These are phyloP conservation scores for Eupithecia vulgata DNA, from an alignment of 2,888 invertebrate genomes.

Conservation along the genomic window DNA sequence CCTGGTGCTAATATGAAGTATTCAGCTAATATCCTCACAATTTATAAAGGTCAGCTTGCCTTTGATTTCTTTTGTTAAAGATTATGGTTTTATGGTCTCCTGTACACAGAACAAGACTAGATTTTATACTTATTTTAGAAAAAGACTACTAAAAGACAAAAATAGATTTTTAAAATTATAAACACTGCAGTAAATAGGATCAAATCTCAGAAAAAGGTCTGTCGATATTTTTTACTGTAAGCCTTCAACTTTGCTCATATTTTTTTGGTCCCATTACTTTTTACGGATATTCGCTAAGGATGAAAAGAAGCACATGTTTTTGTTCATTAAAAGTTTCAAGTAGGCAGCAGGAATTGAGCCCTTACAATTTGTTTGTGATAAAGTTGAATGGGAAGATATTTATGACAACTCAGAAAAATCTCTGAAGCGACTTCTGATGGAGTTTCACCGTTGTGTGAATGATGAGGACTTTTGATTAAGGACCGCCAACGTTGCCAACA, in stretches of 20 bases:
- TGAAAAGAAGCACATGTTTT: slow-evolving; percentile 12
- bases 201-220: slow-evolving; percentile 6
- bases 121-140: neutral
- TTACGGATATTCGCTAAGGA: slow-evolving; percentile 13
- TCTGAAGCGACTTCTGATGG: slow-evolving; percentile 16
- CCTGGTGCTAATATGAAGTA: slow-evolving; percentile 67
- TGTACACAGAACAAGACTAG: neutral
- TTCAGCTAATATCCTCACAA: slow-evolving; percentile 47
- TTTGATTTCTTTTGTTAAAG: slow-evolving; percentile 26
- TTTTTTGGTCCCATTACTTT: slow-evolving; percentile 15
- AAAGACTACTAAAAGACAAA: neutral
- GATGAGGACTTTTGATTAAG: neutral
- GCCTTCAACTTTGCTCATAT: slow-evolving; percentile 15
- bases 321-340: slow-evolving; percentile 21
- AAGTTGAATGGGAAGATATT: slow-evolving; percentile 19
- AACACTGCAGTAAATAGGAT: neutral
- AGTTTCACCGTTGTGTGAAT: neutral
- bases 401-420: slow-evolving; percentile 20
- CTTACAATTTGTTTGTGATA: slow-evolving; percentile 30
- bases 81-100: neutral
- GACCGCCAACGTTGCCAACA: neutral
- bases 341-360: slow-evolving; percentile 9
- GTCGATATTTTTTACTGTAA: slow-evolving; percentile 6
- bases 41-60: slow-evolving; percentile 36
- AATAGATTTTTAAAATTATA: neutral